Base-by-base conservation (phyloP, 2,888 invertebrate species). In the Eudasyphora cyanicolor region DNA sequence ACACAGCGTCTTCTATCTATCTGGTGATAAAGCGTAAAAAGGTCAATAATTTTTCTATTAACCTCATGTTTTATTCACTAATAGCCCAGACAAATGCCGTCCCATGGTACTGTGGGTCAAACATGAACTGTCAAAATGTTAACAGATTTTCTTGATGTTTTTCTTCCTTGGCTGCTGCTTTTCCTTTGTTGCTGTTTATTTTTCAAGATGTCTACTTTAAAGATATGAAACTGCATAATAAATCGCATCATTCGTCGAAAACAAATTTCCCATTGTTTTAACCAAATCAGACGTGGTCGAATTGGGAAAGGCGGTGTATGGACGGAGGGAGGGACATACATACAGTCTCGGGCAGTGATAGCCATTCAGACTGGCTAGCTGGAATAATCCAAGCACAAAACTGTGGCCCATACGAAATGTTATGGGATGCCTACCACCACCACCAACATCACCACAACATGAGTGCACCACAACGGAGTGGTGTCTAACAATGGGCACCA, bases 31-130 rank as follows among this genome's bases (percentile, higher is more conserved):
- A 76, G 51, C 78, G 84, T 85, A 82, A 77, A 86, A 86, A 86
- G 89, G 89, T 89, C 89, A 89, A 86, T 86, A 86, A 88, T 89
- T 89, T 89, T 89, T 89, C 83, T 89, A 89, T 89, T 89, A 89
- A 89, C 89, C 89, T 85, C 71, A 79, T 78, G 84, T 82, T 79
- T 77, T 75, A 62, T 35, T 77, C 77, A 75, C 77, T 77, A 77
- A 80, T 79, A 51, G 73, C 79, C 60, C 60, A 32, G 74, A 54
- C 42, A 35, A 74, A 77, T 54, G 54, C 74, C 74, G 82, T 54
- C 12, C 57, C 27, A 70, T 74, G 57, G 75, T 38, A 76, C n/a
- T n/a, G n/a, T 76, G 82, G 86, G 86, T 87, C 86, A 87, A 86
- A 78, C 86, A 86, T 86, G 85, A 85, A 85, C 82, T 86, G 86